Conservation (phyloP, 2,888 invertebrate species). For the Copidosoma aretas region DNA sequence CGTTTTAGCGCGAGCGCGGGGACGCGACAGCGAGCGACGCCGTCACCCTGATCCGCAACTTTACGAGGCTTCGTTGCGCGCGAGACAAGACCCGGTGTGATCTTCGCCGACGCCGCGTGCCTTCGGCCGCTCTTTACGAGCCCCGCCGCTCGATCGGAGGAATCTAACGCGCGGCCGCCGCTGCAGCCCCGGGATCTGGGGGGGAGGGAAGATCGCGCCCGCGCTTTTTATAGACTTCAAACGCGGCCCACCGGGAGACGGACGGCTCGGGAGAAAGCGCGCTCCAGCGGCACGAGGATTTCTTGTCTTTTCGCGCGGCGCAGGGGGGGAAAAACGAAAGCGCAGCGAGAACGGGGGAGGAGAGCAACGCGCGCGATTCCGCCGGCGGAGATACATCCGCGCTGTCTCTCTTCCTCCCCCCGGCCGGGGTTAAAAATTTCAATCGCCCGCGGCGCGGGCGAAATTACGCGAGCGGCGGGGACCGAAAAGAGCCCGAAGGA, state of each 20-base stretch:
- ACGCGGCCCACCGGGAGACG: conserved; percentile 25
- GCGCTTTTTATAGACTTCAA: conserved; percentile 43
- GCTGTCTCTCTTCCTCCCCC: no score
- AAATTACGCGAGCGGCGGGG: no score
- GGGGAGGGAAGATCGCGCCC: not conserved
- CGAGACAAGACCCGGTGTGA: conserved; percentile 21
- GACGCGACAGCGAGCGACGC: not conserved
- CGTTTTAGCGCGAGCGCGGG: conserved; percentile 4
- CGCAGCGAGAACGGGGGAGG: no score
- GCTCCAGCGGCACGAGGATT: no score
- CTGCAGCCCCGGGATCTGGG: not conserved
- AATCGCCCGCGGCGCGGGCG: no score
- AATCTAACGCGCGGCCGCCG: conserved; percentile 22
- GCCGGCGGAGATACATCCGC: no score
- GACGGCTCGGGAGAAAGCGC: not conserved
- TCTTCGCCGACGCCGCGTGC: conserved; percentile 26
- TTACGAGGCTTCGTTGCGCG: conserved; percentile 18
- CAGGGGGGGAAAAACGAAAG: no score
- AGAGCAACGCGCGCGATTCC: no score
- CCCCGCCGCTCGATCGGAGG: conserved; percentile 10
- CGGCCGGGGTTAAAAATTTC: no score
- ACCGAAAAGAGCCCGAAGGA: not conserved
- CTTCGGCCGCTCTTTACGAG: not conserved
- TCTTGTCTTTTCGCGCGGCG: not conserved
- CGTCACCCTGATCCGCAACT: conserved; percentile 24